Evolutionary conservation across 2,797 vertebrate species (phyloP).

Genomic region (Rhynchonycteris naso): DNA sequence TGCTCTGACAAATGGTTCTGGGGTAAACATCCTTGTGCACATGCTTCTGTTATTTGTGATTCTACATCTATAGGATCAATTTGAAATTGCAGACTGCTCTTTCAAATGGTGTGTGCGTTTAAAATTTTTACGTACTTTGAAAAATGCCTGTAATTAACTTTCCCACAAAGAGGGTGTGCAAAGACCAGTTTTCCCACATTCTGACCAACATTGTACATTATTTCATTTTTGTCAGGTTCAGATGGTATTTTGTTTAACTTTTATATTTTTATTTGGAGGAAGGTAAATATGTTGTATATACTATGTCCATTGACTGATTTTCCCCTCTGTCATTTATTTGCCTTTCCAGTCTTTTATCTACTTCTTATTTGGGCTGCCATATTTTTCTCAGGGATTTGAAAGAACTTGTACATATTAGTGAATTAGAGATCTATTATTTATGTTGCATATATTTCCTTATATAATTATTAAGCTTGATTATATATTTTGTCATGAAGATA

Average conservation of each 20-base stretch:
- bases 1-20: neutral
- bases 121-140: constrained; percentile 10
- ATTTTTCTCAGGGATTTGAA: neutral
- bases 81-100: constrained; percentile 13
- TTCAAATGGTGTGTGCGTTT: neutral
- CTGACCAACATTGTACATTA: neutral
- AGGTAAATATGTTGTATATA: neutral
- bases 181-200: neutral
- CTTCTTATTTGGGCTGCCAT: neutral
- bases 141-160: neutral
- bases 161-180: neutral
- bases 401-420: neutral
- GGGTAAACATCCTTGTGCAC: neutral
- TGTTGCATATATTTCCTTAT: neutral
- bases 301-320: neutral
- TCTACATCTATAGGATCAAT: neutral
- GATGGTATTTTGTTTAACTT: neutral
- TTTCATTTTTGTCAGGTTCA: neutral
- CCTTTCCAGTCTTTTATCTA: neutral
- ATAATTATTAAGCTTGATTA: neutral
- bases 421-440: neutral
- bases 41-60: neutral
- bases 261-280: neutral
- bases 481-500: constrained; percentile 10
- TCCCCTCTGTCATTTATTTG: neutral